phyloP scores from a whole-genome alignment of 1,140 invertebrate genomes.

The Batillaria attramentaria region DNA sequence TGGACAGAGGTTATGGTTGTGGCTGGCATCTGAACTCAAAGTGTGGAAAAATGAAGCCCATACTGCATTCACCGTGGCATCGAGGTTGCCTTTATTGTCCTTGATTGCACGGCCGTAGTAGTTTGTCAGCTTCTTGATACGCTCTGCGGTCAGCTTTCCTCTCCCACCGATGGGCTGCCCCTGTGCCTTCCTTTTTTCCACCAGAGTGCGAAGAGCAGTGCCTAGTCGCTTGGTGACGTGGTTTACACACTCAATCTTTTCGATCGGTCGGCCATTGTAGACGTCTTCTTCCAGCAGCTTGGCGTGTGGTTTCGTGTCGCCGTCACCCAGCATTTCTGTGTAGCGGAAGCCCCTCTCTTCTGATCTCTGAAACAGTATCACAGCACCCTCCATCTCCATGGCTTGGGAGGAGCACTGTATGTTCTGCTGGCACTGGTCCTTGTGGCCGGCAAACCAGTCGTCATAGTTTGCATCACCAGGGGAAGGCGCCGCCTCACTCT shows the following conservation, averaged over 20 bases:
- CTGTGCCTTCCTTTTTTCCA: neutral
- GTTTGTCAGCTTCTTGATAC: neutral
- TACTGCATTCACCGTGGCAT: neutral
- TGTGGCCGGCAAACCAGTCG: neutral
- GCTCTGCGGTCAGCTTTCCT: conserved; percentile 1
- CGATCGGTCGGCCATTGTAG: neutral
- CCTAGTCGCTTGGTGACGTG: neutral
- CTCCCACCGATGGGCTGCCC: neutral
- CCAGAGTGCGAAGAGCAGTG: neutral
- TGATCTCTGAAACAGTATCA: conserved; percentile 1
- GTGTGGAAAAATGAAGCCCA: neutral
- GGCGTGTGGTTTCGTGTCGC: conserved; percentile 8
- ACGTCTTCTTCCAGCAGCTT: neutral
- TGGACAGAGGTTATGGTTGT: conserved; percentile 8
- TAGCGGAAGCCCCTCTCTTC: neutral
- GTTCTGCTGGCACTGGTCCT: neutral
- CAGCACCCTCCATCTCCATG: conserved; percentile 8
- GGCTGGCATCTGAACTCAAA: neutral
- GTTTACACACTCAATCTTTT: conserved; percentile 8
- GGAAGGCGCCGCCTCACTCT: no score
- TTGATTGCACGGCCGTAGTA: neutral
- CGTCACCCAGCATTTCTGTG: conserved; percentile 12
- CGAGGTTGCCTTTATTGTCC: neutral
- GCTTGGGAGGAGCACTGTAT: neutral
- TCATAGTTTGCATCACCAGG: neutral